Conservation (phyloP, 2,113 vertebrate genomes). For the Poecilia latipinna region DNA sequence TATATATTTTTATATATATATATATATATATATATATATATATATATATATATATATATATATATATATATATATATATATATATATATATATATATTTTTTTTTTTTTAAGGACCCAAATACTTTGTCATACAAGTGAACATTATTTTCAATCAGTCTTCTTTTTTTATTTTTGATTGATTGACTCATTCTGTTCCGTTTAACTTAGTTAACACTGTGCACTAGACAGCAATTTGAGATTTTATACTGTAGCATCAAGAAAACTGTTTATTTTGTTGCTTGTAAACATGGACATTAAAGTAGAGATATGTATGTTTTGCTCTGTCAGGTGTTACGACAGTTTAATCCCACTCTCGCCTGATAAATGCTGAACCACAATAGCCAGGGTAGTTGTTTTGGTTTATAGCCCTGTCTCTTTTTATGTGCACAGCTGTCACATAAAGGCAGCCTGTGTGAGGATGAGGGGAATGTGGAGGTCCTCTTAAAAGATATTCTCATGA, state of each 20-base stretch:
- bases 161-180: slow-evolving; percentile 8
- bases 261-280: slow-evolving; percentile 1
- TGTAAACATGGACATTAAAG: slow-evolving; percentile 13
- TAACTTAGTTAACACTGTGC: neutral
- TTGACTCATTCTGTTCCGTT: neutral
- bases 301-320: slow-evolving; percentile 1
- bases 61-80: no score
- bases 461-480: slow-evolving; percentile 58
- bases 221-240: neutral
- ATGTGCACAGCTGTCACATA: slow-evolving; percentile 63
- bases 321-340: slow-evolving; percentile 30
- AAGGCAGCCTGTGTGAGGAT: slow-evolving; percentile 46
- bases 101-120: no score
- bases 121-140: no score
- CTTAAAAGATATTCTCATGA: slow-evolving; percentile 65
- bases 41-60: no score
- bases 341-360: slow-evolving; percentile 45
- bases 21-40: no score
- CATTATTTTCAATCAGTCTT: neutral
- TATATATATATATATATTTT: neutral
- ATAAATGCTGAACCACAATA: slow-evolving; percentile 53
- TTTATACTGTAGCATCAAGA: neutral
- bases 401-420: slow-evolving; percentile 51
- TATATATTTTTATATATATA: no score
- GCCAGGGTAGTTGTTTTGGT: slow-evolving; percentile 57